phyloP scores from a whole-genome alignment of 2,113 vertebrate species.

The Pycnonotus jocosus region DNA sequence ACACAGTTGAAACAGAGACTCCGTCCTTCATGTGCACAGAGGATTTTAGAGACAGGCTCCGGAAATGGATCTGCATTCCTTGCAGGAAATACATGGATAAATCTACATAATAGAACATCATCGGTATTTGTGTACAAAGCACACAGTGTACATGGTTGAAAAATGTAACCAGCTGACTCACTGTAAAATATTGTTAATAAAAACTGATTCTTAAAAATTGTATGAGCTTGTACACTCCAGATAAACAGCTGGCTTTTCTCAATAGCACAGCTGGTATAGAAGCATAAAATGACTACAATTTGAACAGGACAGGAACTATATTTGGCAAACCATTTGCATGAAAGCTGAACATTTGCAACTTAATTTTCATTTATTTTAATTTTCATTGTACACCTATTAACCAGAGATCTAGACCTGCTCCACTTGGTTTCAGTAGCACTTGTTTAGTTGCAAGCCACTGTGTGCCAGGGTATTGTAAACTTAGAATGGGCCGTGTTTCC shows the following conservation, averaged over 20 bases:
- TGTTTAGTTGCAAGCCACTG: not conserved
- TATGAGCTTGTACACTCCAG: not conserved
- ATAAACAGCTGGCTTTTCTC: constrained; percentile 39
- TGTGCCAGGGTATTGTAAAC: not conserved
- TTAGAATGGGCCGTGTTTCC: not conserved
- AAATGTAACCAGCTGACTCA: constrained; percentile 27
- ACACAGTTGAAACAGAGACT: no score
- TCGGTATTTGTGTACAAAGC: not conserved
- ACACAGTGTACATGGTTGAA: not conserved
- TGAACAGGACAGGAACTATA: constrained; percentile 32
- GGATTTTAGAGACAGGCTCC: not conserved
- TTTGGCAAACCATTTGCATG: constrained; percentile 41
- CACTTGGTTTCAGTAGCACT: not conserved
- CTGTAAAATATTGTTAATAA: constrained; percentile 23
- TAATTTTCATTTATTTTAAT: not conserved
- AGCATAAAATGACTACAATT: constrained; percentile 7
- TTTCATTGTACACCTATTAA: not conserved
- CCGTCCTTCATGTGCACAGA: not conserved
- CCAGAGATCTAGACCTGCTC: not conserved
- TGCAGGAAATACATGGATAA: not conserved
- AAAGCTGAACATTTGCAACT: constrained; percentile 21
- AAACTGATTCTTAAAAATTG: constrained; percentile 7
- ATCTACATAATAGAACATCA: not conserved
- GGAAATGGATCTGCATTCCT: not conserved
- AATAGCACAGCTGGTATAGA: constrained; percentile 43